Evolutionary conservation across 2,888 invertebrate species (phyloP).

Genomic region (Polia nebulosa): DNA sequence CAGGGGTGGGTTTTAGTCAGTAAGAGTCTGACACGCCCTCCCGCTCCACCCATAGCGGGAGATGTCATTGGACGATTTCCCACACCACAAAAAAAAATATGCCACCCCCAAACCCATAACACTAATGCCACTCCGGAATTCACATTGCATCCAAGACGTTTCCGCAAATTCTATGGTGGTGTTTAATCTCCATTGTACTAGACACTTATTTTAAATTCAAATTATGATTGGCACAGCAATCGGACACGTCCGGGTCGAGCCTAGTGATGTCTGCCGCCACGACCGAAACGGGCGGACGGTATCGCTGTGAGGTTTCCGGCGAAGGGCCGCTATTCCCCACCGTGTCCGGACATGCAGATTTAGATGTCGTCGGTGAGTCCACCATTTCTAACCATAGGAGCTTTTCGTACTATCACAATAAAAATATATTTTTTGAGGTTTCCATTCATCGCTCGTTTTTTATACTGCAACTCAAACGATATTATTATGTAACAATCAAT

Average conservation of each 20-base stretch:
- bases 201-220: conserved; percentile 8
- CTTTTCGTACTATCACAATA: neutral
- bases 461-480: no score
- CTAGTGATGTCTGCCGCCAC: conserved; percentile 92
- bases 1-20: no score
- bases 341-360: conserved; percentile 92
- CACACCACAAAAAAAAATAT: no score
- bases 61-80: no score
- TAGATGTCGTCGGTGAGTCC: conserved; percentile 92
- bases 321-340: conserved; percentile 94
- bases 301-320: conserved; percentile 94
- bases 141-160: neutral
- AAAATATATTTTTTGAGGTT: neutral
- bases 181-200: neutral
- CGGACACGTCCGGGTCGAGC: conserved; percentile 90
- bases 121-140: neutral
- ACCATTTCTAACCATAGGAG: neutral
- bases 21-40: no score
- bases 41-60: no score
- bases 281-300: conserved; percentile 92
- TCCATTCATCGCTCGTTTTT: neutral
- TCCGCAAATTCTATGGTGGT: neutral
- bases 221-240: conserved; percentile 75
- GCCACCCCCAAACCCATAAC: neutral
- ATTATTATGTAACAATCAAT: no score